phyloP scores from a whole-genome alignment of 2,888 invertebrate genomes.

The Epirrhoe alternata region DNA sequence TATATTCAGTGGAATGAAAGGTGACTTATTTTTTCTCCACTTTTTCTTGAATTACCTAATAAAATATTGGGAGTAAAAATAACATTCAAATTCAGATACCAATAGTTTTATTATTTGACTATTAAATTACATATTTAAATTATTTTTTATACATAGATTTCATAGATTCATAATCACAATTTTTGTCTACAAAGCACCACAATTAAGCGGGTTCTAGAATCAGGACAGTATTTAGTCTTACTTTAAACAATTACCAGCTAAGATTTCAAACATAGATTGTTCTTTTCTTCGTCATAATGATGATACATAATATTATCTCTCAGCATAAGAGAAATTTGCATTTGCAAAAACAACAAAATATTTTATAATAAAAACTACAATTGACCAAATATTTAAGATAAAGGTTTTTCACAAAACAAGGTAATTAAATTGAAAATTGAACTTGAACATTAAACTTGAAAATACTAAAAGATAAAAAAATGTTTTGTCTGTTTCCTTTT shows the following conservation, averaged over 20 bases:
- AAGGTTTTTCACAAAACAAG: not conserved
- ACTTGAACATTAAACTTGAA: no score
- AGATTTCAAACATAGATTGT: constrained; percentile 1
- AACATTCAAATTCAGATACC: not conserved
- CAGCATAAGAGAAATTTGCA: not conserved
- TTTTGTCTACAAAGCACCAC: constrained; percentile 71
- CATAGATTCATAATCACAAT: constrained; percentile 49
- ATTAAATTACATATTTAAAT: constrained; percentile 11
- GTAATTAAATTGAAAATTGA: not conserved
- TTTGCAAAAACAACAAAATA: not conserved
- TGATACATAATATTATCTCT: not conserved
- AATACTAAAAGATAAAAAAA: no score
- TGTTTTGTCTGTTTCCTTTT: no score
- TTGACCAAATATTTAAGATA: constrained; percentile 11
- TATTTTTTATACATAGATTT: constrained; percentile 7
- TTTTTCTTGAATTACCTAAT: no score
- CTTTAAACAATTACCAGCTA: not conserved
- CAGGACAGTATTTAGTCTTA: constrained; percentile 12
- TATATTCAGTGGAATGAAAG: no score
- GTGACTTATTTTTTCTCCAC: no score
- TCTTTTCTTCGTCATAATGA: no score
- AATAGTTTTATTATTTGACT: not conserved
- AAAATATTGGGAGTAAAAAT: not conserved
- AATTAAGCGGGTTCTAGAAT: constrained; percentile 59
- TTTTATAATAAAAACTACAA: constrained; percentile 18